phyloP scores from a whole-genome alignment of 2,888 invertebrate species.

The Calliopum simillimum region DNA sequence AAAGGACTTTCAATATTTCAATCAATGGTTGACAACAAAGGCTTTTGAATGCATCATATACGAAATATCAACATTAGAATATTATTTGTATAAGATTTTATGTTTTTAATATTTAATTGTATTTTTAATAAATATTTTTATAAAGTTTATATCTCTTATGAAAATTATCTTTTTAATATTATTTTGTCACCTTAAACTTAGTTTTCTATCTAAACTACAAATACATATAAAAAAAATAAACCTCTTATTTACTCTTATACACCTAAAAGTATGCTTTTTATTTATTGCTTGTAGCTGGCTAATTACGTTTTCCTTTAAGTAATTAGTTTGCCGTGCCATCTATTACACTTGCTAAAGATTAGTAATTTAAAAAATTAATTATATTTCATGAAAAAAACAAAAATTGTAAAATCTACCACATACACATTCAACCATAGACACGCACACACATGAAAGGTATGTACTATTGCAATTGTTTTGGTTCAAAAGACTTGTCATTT shows the following conservation, averaged over 20 bases:
- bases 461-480: constrained; percentile 23
- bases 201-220: too few relatives aligned
- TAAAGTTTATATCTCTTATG: neutral
- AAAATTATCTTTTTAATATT: constrained; percentile 6
- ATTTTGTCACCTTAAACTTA: neutral
- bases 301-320: neutral
- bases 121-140: constrained; percentile 21
- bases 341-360: neutral
- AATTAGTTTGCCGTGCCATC: neutral
- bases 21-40: too few relatives aligned
- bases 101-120: constrained; percentile 22
- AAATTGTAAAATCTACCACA: neutral
- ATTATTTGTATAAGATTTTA: constrained; percentile 5
- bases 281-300: neutral
- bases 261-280: neutral
- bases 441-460: constrained; percentile 15
- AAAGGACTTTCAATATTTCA: too few relatives aligned
- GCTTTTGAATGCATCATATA: neutral
- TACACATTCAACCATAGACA: neutral
- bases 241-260: constrained; percentile 16
- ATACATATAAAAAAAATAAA: too few relatives aligned
- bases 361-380: neutral
- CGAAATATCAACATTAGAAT: neutral
- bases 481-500: constrained; percentile 35
- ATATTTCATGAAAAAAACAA: neutral